Evolutionary conservation across 37 sponge, comb jelly and placozoan genomes (phyloP).

Genomic region (Cliona cf. orientalis): DNA sequence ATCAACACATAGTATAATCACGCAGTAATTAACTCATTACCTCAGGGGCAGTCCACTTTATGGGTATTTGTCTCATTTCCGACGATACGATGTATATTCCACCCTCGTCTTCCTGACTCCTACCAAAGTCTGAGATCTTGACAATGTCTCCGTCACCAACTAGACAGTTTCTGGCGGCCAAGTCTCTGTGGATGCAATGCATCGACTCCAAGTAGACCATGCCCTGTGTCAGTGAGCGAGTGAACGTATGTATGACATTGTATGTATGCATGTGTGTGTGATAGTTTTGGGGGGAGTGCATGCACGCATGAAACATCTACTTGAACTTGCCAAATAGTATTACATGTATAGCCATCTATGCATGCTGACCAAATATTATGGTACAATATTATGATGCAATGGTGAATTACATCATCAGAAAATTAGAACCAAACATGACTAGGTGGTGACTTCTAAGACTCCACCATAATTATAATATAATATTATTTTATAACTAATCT

Average conservation of each 20-base stretch:
- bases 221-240: conserved; percentile 41
- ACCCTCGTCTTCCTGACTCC: conserved; percentile 87
- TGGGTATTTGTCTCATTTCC: conserved; percentile 82
- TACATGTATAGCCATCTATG: too few species aligned
- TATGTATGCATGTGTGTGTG: too few species aligned
- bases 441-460: not conserved
- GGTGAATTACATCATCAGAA: not conserved
- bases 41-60: conserved; percentile 98
- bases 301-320: too few species aligned
- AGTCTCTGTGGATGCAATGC: conserved; percentile 89
- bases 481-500: not conserved
- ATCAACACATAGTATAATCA: too few species aligned
- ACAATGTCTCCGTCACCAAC: conserved; percentile 69
- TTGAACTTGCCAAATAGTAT: too few species aligned
- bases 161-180: conserved; percentile 94
- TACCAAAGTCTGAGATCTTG: conserved; percentile 95
- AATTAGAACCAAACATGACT: too few species aligned
- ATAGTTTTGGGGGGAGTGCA: too few species aligned
- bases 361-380: conserved; percentile 5
- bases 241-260: too few species aligned
- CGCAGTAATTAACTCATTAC: conserved; percentile 24
- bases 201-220: conserved; percentile 85
- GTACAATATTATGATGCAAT: too few species aligned
- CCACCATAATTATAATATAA: not conserved
- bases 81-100: conserved; percentile 84